Base-by-base conservation (phyloP, 35 echinoderm and acorn worm genomes). In the Apostichopus parvimensis region DNA sequence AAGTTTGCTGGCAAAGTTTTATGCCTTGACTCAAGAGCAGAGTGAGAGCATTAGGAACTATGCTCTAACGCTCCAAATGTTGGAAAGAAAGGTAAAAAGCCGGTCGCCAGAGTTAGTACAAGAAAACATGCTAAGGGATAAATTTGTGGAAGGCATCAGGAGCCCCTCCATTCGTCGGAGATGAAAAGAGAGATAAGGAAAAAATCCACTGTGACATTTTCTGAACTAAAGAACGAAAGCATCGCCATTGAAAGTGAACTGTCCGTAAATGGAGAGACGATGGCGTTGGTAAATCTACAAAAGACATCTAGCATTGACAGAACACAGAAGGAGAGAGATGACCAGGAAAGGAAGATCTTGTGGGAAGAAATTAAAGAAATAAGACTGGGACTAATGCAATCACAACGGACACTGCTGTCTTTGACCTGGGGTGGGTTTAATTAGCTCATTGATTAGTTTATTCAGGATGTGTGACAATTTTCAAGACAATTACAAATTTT, bases 141-240 rank as follows among this genome's bases (percentile, higher is more conserved):
- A 78, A 75, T 90, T 90, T 34, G 58, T 90, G 1, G 68, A 90
- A 8, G 88, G 66, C 2, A 73, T 77, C 23, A 8, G 18, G 23
- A 90, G 73, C 8, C 73, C 13, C 4, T 20, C 88, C 0, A 75
- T 90, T 18, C 9, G 73, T 28, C 70, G 68, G 88, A 90, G 23
- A 14, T 90, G 71, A 70, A 78, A 23, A 77, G 53, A 21, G 88
- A 78, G 73, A 61, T 78, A 22, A 75, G 88, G 22, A 90, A 28
- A 77, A 78, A 52, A 10, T 2, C 18, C 6, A 17, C 17, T 77
- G 23, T 90, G 5, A 77, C 28, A 18, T 90, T 90, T 21, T 52
- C 73, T 4, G 68, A 77, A 56, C 12, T 78, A 9, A 90, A 78
- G 18, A 18, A 5, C 15, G 88, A 76, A 53, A 21, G 18, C 22